Evolutionary conservation across 2,888 invertebrate species (phyloP).

Genomic region (Thecocarcelia acutangulata): DNA sequence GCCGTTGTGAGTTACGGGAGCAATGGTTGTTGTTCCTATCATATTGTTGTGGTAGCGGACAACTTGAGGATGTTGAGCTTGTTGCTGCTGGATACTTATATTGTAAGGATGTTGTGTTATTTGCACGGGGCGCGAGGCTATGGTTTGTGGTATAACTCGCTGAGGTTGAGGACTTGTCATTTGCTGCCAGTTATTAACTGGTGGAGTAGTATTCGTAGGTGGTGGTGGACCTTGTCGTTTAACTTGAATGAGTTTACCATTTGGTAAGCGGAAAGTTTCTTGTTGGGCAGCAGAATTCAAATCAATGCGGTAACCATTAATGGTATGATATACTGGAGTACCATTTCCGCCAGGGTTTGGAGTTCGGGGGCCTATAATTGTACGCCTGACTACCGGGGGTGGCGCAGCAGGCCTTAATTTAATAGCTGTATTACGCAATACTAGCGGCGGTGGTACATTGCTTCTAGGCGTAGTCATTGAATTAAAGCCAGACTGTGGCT

Average conservation of each 20-base stretch:
- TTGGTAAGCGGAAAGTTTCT: constrained; percentile 81
- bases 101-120: constrained; percentile 68
- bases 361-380: constrained; percentile 74
- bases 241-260: constrained; percentile 81
- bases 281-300: constrained; percentile 81
- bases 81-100: constrained; percentile 70
- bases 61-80: constrained; percentile 71
- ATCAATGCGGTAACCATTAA: constrained; percentile 81
- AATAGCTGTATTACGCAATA: constrained; percentile 76
- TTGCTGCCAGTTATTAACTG: constrained; percentile 65
- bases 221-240: constrained; percentile 77
- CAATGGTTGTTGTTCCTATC: constrained; percentile 63
- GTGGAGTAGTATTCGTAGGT: constrained; percentile 44
- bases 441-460: constrained; percentile 76
- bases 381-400: constrained; percentile 74
- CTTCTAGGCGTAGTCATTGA: constrained; percentile 48
- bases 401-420: constrained; percentile 74
- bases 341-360: constrained; percentile 72
- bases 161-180: constrained; percentile 64
- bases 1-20: constrained; percentile 65
- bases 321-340: constrained; percentile 80
- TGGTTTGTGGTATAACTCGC: constrained; percentile 61
- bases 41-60: constrained; percentile 72
- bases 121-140: constrained; percentile 69
- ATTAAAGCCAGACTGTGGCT: constrained; percentile 48